phyloP scores from a whole-genome alignment of 1,140 invertebrate genomes.

The Cydia pomonella region DNA sequence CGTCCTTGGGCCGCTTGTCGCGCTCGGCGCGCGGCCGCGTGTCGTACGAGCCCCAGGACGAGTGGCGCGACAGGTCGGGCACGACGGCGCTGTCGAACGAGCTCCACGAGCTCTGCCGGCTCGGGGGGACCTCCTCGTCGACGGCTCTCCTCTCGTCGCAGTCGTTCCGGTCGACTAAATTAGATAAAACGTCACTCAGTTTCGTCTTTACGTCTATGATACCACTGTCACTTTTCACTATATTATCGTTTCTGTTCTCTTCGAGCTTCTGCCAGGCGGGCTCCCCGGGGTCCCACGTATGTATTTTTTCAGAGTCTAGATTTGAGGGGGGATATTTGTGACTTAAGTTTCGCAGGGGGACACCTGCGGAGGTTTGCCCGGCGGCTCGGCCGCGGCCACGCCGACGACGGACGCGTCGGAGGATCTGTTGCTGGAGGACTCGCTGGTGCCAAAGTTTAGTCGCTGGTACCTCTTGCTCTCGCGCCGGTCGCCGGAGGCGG shows the following conservation, averaged over 20 bases:
- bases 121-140: constrained; percentile 76
- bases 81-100: constrained; percentile 89
- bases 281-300: constrained; percentile 85
- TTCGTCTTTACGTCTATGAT: constrained; percentile 73
- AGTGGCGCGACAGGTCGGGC: constrained; percentile 87
- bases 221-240: constrained; percentile 80
- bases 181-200: constrained; percentile 85
- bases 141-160: constrained; percentile 84
- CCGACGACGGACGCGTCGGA: constrained; percentile 42
- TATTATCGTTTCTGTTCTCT: constrained; percentile 66
- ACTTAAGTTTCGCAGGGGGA: constrained; percentile 51
- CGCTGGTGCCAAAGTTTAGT: constrained; percentile 80
- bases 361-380: constrained; percentile 44
- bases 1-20: constrained; percentile 51
- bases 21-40: constrained; percentile 69
- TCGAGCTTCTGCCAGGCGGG: constrained; percentile 49
- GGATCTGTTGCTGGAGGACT: constrained; percentile 44
- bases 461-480: constrained; percentile 82
- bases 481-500: constrained; percentile 57
- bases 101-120: constrained; percentile 89
- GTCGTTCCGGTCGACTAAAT: constrained; percentile 86
- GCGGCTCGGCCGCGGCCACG: constrained; percentile 36
- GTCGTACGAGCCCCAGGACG: constrained; percentile 90
- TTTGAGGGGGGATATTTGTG: constrained; percentile 55
- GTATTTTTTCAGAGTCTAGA: constrained; percentile 79